Evolutionary conservation across 2,113 vertebrate genomes (phyloP).

Genomic region (Archilochus colubris): DNA sequence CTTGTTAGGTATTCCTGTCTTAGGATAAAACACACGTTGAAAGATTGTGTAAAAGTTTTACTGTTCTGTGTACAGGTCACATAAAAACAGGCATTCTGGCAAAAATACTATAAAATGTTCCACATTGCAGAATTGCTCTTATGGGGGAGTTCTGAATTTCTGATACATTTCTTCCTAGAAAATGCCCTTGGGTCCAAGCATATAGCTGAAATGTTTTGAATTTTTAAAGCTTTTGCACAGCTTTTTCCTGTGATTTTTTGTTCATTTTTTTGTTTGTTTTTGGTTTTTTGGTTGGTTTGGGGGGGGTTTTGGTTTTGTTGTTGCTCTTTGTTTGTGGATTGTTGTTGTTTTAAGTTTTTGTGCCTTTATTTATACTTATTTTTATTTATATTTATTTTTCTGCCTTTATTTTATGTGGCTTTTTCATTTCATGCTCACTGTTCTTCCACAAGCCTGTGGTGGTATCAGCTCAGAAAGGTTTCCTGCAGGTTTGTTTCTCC

Average conservation of each 20-base stretch:
- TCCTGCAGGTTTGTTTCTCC: background rate
- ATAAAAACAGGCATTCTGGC: conserved; percentile 13
- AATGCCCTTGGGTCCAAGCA: background rate
- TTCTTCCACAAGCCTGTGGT: background rate
- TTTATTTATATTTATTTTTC: background rate
- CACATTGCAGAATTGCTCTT: conserved; percentile 2
- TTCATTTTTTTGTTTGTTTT: background rate
- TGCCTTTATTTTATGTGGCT: background rate
- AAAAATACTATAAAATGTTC: background rate
- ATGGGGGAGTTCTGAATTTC: background rate
- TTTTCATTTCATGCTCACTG: fast-evolving
- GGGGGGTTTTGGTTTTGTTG: background rate
- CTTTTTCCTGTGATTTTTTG: background rate
- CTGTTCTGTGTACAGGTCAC: background rate
- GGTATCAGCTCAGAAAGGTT: background rate
- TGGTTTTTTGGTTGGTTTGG: fast-evolving
- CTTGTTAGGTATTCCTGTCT: background rate
- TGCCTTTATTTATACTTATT: fast-evolving
- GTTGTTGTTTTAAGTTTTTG: background rate
- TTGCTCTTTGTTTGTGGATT: too few relatives aligned
- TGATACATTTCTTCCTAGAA: background rate
- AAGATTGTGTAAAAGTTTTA: background rate
- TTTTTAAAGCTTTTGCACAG: background rate
- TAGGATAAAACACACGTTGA: background rate
- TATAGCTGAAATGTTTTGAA: background rate